These are phyloP conservation scores for Corythucha ciliata DNA, from an alignment of 2,888 invertebrate genomes.

Conservation along the genomic window DNA sequence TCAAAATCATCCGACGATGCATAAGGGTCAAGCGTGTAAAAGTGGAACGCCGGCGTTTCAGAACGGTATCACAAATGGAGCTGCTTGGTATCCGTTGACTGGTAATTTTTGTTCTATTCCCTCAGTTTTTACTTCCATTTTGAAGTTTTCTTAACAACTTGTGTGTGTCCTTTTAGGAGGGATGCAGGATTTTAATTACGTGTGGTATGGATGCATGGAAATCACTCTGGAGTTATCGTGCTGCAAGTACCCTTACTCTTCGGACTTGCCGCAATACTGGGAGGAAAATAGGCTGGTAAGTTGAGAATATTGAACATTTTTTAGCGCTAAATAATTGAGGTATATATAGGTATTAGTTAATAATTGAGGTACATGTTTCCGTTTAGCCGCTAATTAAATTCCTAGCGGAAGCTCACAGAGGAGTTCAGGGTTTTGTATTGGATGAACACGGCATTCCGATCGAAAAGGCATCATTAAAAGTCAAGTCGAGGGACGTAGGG, in stretches of 20 bases:
- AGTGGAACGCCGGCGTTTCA: conserved; percentile 43
- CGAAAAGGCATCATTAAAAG: conserved; percentile 45
- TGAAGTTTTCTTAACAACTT: neutral
- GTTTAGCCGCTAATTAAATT: conserved; percentile 48
- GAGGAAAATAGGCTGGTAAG: conserved; percentile 48
- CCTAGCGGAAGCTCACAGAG: conserved; percentile 48
- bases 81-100: conserved; percentile 51
- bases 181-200: conserved; percentile 63
- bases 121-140: neutral
- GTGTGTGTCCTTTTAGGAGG: conserved; percentile 42
- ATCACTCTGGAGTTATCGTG: conserved; percentile 57
- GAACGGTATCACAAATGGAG: conserved; percentile 58
- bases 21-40: conserved; percentile 45
- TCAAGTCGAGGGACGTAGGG: conserved; percentile 49
- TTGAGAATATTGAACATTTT: conserved; percentile 12
- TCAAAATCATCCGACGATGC: conserved; percentile 50
- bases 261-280: conserved; percentile 49
- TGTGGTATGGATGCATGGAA: conserved; percentile 56
- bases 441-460: conserved; percentile 45
- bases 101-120: conserved; percentile 41
- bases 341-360: too few relatives aligned
- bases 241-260: conserved; percentile 53
- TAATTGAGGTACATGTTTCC: conserved; percentile 4
- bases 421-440: conserved; percentile 51
- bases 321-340: neutral